A percentile compares a stretch with the other conserved stretches of the same genome.
phyloP scores from a whole-genome alignment of 2,888 invertebrate species.

The Eupithecia dodoneata region DNA sequence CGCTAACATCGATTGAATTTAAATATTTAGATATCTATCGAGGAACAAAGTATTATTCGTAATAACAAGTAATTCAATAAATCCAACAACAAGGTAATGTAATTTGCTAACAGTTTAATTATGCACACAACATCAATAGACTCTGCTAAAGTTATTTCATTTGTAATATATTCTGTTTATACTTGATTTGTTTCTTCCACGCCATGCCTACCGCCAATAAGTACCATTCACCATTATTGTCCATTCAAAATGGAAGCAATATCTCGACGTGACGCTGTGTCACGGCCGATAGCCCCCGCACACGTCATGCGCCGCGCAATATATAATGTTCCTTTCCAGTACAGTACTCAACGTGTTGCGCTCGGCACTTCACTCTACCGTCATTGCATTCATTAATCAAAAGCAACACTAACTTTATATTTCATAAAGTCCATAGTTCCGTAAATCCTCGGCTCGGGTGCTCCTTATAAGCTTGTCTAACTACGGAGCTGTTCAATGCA shows the following conservation, averaged over 20 bases:
- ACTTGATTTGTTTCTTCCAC: background rate
- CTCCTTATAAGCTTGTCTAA: background rate
- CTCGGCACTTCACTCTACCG: background rate
- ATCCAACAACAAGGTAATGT: background rate
- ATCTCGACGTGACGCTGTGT: background rate
- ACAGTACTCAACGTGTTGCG: background rate
- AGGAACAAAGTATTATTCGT: background rate
- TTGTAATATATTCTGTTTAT: background rate
- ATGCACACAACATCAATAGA: background rate
- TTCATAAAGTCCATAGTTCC: background rate
- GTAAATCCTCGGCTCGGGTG: background rate
- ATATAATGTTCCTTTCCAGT: background rate
- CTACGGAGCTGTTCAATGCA: too few relatives aligned
- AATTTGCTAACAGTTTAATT: background rate
- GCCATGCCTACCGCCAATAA: background rate
- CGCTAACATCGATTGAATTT: background rate
- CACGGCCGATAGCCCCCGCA: background rate
- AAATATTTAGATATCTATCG: background rate
- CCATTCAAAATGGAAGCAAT: conserved; percentile 1
- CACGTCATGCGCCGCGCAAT: background rate
- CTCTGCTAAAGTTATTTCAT: background rate
- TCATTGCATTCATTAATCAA: background rate
- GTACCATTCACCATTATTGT: conserved; percentile 11
- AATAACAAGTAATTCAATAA: background rate
- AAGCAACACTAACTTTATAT: background rate